Conservation (phyloP, 1,140 invertebrate species). For the Drosophila subpulchrella region DNA sequence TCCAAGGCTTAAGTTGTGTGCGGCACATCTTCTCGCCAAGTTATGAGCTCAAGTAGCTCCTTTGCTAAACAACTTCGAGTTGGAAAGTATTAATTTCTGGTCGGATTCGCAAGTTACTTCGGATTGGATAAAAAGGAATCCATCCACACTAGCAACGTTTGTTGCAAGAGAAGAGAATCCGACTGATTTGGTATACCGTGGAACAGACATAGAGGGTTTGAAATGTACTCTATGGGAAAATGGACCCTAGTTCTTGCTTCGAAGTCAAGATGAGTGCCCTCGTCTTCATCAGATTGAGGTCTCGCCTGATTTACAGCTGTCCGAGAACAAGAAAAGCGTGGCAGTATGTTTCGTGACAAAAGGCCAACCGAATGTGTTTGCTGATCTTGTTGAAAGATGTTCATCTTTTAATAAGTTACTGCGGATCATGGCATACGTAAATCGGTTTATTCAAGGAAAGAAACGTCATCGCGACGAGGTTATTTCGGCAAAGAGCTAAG, state of each 20-base stretch:
- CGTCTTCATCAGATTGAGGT: too few species aligned
- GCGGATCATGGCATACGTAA: background rate
- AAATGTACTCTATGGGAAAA: background rate
- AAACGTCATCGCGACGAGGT: background rate
- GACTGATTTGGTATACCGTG: constrained; percentile 2
- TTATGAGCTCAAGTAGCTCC: constrained; percentile 9
- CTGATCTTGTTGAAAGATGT: background rate
- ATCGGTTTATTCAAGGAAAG: background rate
- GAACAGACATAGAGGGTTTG: background rate
- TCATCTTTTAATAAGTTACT: background rate
- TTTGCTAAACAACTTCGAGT: background rate
- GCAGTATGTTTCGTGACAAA: too few species aligned
- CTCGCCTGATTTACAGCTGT: background rate
- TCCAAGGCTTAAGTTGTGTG: constrained; percentile 4
- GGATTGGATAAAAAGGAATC: background rate
- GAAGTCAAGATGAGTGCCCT: too few species aligned
- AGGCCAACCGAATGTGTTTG: too few species aligned
- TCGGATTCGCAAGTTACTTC: background rate
- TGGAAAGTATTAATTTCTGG: background rate
- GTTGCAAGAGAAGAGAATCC: constrained; percentile 36
- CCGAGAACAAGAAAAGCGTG: background rate
- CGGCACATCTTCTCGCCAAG: constrained; percentile 1
- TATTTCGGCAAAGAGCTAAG: too few species aligned
- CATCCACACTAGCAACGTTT: background rate
- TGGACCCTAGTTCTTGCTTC: background rate